Evolutionary conservation across 2,797 vertebrate genomes (phyloP).

Genomic region (Rhabdophis nuchalis): DNA sequence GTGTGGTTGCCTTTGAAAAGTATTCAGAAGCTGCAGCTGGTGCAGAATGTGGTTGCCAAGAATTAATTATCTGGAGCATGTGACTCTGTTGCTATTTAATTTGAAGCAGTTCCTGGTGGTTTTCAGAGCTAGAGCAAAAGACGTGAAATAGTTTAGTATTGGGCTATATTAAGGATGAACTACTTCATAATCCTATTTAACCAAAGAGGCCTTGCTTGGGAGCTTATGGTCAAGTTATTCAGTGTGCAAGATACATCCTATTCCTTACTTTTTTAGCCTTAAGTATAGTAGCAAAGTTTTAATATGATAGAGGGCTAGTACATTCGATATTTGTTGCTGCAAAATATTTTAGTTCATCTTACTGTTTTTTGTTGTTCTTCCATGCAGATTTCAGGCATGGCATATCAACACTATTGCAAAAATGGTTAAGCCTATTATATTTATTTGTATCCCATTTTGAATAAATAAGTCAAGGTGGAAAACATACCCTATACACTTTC

Average conservation of each 20-base stretch:
- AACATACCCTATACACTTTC: neutral
- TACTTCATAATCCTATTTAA: neutral
- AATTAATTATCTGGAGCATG: neutral
- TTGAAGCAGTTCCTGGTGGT: neutral
- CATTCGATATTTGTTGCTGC: neutral
- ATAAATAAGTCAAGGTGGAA: neutral
- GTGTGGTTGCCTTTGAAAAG: neutral
- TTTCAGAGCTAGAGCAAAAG: neutral
- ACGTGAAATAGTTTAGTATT: neutral
- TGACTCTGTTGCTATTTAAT: neutral
- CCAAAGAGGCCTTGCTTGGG: neutral
- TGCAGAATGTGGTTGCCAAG: neutral
- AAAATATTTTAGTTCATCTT: neutral
- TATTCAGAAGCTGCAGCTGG: neutral
- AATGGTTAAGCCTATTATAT: neutral
- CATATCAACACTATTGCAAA: neutral
- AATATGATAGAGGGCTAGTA: neutral
- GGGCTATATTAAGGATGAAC: neutral
- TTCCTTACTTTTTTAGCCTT: neutral
- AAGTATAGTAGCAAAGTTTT: neutral
- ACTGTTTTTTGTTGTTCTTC: neutral
- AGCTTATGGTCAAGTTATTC: neutral
- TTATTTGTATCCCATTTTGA: neutral
- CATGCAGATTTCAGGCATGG: neutral
- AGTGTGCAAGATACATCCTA: neutral